These are phyloP conservation scores for Drosophila anceps DNA, from an alignment of 2,888 invertebrate genomes.

Conservation along the genomic window DNA sequence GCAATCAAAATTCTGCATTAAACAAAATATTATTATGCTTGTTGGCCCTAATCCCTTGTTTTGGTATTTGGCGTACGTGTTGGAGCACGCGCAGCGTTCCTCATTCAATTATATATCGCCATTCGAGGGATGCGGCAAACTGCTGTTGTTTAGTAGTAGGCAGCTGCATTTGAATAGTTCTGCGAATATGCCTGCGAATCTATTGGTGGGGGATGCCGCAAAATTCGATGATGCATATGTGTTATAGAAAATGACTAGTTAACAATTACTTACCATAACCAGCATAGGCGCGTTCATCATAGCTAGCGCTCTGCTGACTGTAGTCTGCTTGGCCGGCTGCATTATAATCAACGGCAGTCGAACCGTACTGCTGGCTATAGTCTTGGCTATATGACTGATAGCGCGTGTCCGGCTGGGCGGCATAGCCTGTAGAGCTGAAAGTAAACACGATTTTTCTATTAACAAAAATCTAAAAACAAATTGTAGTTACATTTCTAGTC, in stretches of 20 bases:
- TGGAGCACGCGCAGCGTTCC: conserved; percentile 77
- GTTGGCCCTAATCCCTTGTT: conserved; percentile 67
- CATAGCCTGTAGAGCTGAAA: conserved; percentile 81
- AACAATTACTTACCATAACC: conserved; percentile 83
- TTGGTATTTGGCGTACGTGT: conserved; percentile 62
- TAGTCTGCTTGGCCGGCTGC: conserved; percentile 84
- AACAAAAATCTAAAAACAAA: background rate
- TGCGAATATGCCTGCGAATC: conserved; percentile 85
- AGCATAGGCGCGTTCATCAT: conserved; percentile 85
- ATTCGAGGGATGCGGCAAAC: conserved; percentile 47
- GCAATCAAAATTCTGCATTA: conserved; percentile 65
- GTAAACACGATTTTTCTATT: background rate
- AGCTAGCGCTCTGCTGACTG: conserved; percentile 78
- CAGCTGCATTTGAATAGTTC: conserved; percentile 84
- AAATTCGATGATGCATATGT: conserved; percentile 27
- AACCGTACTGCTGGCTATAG: conserved; percentile 85
- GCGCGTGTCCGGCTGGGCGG: conserved; percentile 83
- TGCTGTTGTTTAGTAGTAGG: conserved; percentile 82
- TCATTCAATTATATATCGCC: conserved; percentile 58
- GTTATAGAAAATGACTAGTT: background rate
- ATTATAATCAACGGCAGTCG: conserved; percentile 85
- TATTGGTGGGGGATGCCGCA: conserved; percentile 43
- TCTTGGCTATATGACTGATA: conserved; percentile 85
- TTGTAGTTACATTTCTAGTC: background rate
- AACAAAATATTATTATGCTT: conserved; percentile 49